Evolutionary conservation across 2,888 invertebrate genomes (phyloP), one percentile per base, ranked within the genome.

Genomic region (Noctua janthina): DNA sequence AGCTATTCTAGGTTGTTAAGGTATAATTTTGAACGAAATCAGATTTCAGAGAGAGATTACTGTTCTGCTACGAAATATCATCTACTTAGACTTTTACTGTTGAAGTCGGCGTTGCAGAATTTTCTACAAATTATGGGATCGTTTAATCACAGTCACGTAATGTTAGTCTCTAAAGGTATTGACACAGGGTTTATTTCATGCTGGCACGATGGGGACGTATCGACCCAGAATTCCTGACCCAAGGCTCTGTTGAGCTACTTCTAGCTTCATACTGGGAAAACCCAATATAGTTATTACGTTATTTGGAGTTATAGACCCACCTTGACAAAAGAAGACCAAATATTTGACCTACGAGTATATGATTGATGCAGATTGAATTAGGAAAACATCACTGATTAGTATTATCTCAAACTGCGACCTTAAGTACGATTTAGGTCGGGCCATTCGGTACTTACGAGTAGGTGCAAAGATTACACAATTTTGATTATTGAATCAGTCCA

Each of bases 311-410:
- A 4, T 20, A 7, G n/a, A 7, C 23, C n/a, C 6, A 46, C 43
- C 6, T 49, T 68, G 11, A 39, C 10, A 7, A 66, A 76, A 56
- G 23, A 49, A 64, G 20, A 64, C 54, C 7, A 46, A 39, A 49
- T 72, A 66, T n/a, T 54, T 74, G 13, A 67, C 17, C 56, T 43
- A 35, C 15, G 51, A 67, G 3, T 43, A 10, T 43, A 10, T 17
- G 10, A 23, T 66, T 29, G 70, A 51, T 81, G 81, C 39, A 66
- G 64, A 82, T 82, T 79, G 46, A 66, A 67, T 80, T 82, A 49
- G 17, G 74, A n/a, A 74, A 64, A 66, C 39, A 74, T 17, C 13
- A 66, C 82, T 82, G 82, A 66, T 82, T 81, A 17, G 29, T 74
- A 17, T 67, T 82, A 82, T 79, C 46, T 17, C 5, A 56, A 56